Conservation (phyloP, 2,888 invertebrate species). For the Ormyrus thymus region DNA sequence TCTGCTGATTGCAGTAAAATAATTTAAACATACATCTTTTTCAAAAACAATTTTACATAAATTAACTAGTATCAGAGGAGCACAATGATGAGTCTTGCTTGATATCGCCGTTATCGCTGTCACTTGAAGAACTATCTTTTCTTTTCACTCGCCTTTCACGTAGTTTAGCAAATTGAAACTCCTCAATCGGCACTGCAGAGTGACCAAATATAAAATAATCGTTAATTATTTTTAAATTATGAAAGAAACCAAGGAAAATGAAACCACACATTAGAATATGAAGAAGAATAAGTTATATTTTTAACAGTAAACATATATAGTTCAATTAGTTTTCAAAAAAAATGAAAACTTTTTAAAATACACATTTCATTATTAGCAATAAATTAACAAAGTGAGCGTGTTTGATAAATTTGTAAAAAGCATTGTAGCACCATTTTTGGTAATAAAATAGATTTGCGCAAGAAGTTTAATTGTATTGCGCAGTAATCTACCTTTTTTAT, state of each 20-base stretch:
- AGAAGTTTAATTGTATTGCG: background rate
- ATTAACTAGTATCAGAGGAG: constrained; percentile 70
- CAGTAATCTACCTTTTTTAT: constrained; percentile 45
- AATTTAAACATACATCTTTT: constrained; percentile 14
- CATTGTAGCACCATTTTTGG: constrained; percentile 20
- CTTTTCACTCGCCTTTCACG: constrained; percentile 71
- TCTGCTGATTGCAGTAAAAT: background rate
- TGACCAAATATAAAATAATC: constrained; percentile 63
- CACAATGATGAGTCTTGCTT: constrained; percentile 70
- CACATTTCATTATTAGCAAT: constrained; percentile 5
- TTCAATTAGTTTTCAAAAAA: constrained; percentile 12
- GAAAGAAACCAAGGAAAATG: constrained; percentile 50
- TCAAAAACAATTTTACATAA: constrained; percentile 23
- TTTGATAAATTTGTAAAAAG: background rate
- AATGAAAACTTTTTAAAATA: constrained; percentile 8
- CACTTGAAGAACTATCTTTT: constrained; percentile 73
- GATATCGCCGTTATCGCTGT: constrained; percentile 73
- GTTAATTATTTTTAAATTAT: constrained; percentile 57
- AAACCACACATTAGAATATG: constrained; percentile 52
- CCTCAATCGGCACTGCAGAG: constrained; percentile 73
- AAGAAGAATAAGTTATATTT: constrained; percentile 61
- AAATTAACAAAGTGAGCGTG: background rate
- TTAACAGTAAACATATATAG: constrained; percentile 35
- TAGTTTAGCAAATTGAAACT: constrained; percentile 73
- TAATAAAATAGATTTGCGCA: constrained; percentile 43